These are phyloP conservation scores for Batillaria attramentaria DNA, from an alignment of 1,140 invertebrate genomes.

Conservation along the genomic window DNA sequence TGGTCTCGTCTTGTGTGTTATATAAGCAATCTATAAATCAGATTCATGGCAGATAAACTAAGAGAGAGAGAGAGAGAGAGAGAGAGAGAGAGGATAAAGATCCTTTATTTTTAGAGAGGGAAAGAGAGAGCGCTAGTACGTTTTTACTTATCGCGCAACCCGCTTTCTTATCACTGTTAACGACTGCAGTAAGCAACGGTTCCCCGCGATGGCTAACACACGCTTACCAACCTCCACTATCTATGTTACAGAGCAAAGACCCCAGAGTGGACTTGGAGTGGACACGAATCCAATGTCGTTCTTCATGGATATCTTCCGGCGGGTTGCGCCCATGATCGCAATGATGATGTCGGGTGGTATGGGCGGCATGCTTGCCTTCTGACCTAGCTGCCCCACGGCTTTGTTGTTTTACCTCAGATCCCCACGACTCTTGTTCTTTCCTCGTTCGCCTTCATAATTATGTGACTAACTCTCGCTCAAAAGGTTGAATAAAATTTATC, in stretches of 20 bases:
- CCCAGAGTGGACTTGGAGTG: background rate
- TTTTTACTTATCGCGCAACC: background rate
- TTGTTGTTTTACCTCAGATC: background rate
- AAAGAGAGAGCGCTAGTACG: background rate
- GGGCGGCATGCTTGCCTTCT: slow-evolving; percentile 5
- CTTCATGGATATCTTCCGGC: background rate
- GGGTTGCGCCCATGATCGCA: background rate
- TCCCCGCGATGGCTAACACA: background rate
- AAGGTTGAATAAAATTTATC: background rate
- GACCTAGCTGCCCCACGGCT: background rate
- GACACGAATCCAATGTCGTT: background rate
- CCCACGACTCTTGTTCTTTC: background rate
- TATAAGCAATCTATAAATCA: too few species aligned
- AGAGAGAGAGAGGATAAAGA: too few species aligned
- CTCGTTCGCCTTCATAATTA: background rate
- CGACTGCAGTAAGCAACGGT: too few species aligned
- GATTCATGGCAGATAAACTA: too few species aligned
- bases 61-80: too few species aligned
- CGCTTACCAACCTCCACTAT: background rate
- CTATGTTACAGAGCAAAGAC: background rate
- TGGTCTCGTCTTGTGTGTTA: too few species aligned
- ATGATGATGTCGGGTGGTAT: slow-evolving; percentile 4
- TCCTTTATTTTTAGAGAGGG: too few species aligned
- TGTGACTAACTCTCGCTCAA: background rate
- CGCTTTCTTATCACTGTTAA: background rate